Base-by-base conservation (phyloP, 2,888 invertebrate species). In the Leptopilina drosophilae region DNA sequence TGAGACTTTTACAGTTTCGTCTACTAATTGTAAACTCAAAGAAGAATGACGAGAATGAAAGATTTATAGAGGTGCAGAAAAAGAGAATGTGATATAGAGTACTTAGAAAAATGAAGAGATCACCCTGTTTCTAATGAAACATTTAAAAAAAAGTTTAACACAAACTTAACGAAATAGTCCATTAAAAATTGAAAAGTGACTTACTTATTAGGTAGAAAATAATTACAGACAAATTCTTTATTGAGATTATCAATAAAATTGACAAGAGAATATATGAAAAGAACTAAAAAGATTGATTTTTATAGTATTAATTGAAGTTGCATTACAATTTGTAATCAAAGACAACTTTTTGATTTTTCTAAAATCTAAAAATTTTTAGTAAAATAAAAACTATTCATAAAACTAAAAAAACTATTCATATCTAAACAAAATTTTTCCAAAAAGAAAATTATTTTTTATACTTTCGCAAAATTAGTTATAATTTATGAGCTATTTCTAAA, bases 81-180 rank as follows among this genome's bases (percentile, higher is more conserved):
- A 56, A 26, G 33, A 73, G 56, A n/a, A 73, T 73, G 73, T 73
- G 73, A 73, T 73, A 73, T 73, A 73, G 33, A 56, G 56, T 73
- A 73, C 12, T 56, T 56, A 40, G 56, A 69, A 53, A 20, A 14
- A 46, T 66, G 15, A n/a, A 66, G 7, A 46, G 8, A 15, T 46
- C 33, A 2, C 8, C 42, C 46, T 15, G n/a, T 42, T 69, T 53
- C 53, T 26, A 49, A 69, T 26, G 14, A 20, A 20, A 53, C 49
- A 49, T 53, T n/a, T 12, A 26, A 20, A 14, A 49, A 69, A n/a
- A 53, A 56, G n/a, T 9, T 9, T 56, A 73, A n/a, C n/a, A n/a
- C n/a, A n/a, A 20, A 20, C 20, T 33, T 0, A 56, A 56, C 8
- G 12, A 14, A 56, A 26, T 56, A 20, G 56, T 73, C 33, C 26